A percentile compares a stretch with the other conserved stretches of the same genome.
phyloP scores from a whole-genome alignment of 2,888 invertebrate genomes.

The Dolichomitus sp. region DNA sequence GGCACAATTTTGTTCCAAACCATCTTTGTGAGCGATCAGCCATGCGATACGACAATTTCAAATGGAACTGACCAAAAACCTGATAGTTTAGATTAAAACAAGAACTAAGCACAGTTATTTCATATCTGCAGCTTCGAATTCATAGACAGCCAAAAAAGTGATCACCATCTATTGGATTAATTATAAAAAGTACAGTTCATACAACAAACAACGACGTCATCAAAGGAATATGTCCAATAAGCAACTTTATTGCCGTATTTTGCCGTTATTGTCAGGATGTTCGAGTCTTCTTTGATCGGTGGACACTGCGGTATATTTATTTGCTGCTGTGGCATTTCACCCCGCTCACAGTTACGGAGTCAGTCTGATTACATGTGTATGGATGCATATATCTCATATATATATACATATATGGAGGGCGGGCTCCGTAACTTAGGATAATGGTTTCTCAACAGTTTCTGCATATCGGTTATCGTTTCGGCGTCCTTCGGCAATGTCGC shows the following conservation, averaged over 20 bases:
- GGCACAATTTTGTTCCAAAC: neutral
- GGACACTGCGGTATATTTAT: neutral
- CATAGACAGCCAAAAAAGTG: too few species aligned
- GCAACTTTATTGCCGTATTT: too few species aligned
- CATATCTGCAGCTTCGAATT: too few species aligned
- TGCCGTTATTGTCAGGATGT: too few species aligned
- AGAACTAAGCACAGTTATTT: too few species aligned
- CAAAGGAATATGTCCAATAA: too few species aligned
- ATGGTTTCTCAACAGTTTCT: slow-evolving; percentile 76
- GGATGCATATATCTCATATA: neutral
- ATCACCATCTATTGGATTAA: too few species aligned
- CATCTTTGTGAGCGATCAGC: neutral
- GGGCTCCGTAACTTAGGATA: slow-evolving; percentile 79
- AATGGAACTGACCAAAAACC: neutral
- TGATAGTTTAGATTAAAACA: neutral
- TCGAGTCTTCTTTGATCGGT: too few species aligned
- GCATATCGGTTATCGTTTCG: slow-evolving; percentile 77
- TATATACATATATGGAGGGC: neutral
- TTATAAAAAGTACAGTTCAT: too few species aligned
- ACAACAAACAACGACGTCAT: too few species aligned
- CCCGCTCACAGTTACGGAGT: neutral
- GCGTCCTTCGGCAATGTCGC: slow-evolving; percentile 34
- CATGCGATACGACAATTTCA: neutral
- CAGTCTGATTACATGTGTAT: neutral
- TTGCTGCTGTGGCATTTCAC: neutral